Percentiles rank a stretch among this genome's conserved stretches.
Conservation (phyloP, 2,797 vertebrate genomes). For the Sphenopsis melanotis region DNA sequence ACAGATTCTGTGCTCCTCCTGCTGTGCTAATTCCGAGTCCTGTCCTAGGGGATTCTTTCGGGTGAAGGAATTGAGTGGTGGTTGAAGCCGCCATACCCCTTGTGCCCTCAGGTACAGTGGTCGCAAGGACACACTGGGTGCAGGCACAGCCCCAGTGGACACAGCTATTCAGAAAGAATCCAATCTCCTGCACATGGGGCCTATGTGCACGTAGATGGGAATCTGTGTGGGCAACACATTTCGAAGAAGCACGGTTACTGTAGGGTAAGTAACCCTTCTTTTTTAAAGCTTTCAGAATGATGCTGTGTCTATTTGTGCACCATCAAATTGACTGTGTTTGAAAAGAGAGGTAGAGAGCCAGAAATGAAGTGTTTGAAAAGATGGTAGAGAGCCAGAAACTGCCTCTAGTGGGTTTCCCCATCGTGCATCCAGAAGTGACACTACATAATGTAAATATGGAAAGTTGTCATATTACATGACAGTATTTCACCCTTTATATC, state of each 20-base stretch:
- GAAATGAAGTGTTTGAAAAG: background rate
- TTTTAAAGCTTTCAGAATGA: conserved; percentile 62
- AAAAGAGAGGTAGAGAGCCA: background rate
- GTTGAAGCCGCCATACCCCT: conserved; percentile 71
- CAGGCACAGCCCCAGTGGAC: conserved; percentile 71
- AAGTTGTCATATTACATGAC: background rate
- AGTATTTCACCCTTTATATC: background rate
- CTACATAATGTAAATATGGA: background rate
- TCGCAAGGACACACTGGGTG: conserved; percentile 71
- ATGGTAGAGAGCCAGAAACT: background rate
- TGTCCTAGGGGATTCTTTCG: conserved; percentile 53
- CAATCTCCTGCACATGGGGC: conserved; percentile 68
- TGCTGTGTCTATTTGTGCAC: conserved; percentile 52
- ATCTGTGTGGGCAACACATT: conserved; percentile 71
- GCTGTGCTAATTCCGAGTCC: conserved; percentile 44
- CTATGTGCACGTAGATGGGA: conserved; percentile 69
- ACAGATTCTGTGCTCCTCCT: conserved; percentile 62
- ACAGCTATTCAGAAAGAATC: conserved; percentile 72
- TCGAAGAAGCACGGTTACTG: conserved; percentile 71
- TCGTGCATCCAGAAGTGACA: background rate
- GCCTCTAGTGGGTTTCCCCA: background rate
- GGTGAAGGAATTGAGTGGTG: conserved; percentile 66
- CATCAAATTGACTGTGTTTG: background rate
- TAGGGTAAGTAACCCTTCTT: conserved; percentile 70
- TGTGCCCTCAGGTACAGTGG: conserved; percentile 71